phyloP scores from a whole-genome alignment of 2,888 invertebrate species.

The Nephrotoma appendiculata region DNA sequence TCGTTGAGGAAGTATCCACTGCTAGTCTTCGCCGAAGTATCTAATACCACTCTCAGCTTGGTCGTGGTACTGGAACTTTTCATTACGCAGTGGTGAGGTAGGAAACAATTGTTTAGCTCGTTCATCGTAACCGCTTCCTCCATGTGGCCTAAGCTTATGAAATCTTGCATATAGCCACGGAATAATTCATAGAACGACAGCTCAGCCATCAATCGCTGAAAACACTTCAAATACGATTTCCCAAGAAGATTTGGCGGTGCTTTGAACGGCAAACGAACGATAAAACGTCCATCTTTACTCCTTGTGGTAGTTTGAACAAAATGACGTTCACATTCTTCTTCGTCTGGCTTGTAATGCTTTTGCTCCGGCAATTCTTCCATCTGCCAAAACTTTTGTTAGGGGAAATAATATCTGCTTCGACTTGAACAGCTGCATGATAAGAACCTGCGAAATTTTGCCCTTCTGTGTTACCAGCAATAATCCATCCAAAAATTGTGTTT shows the following conservation, averaged over 20 bases:
- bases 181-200: not conserved
- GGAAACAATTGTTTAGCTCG: not conserved
- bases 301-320: not conserved
- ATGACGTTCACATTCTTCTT: not conserved
- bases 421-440: not conserved
- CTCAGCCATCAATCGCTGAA: not conserved
- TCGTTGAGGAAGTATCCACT: no score
- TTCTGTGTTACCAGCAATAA: not conserved
- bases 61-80: not conserved
- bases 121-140: not conserved
- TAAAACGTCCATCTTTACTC: not conserved
- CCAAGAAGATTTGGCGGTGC: not conserved
- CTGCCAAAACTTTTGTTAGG: not conserved
- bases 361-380: not conserved
- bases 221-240: not conserved
- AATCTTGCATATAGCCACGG: not conserved
- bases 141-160: not conserved
- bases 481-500: not conserved
- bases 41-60: not conserved
- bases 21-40: no score
- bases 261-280: not conserved
- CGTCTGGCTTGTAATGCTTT: not conserved
- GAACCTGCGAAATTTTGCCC: no score
- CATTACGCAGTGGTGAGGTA: not conserved
- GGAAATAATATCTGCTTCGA: not conserved